Base-by-base conservation (phyloP, 2,888 invertebrate species). In the Drosophila nr. fundita region DNA sequence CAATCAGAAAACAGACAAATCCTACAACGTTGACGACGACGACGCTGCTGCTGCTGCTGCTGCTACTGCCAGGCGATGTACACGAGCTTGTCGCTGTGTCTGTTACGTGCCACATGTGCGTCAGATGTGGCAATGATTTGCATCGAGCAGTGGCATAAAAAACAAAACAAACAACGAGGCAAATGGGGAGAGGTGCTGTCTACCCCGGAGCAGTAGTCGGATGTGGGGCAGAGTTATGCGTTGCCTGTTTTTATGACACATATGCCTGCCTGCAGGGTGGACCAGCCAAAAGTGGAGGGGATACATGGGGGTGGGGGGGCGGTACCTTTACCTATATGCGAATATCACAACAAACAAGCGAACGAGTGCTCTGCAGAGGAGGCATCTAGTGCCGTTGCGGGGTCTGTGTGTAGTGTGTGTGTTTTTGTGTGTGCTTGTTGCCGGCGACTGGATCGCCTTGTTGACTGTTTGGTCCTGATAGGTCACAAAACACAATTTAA, bases 71-170 rank as follows among this genome's bases (percentile, higher is more conserved):
- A 42, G 27, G 50, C 54, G 66, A 49, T 68, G 68, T 82, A 79
- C 82, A 79, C 67, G 68, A 87, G 80, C 76, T 81, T 88, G 84
- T 84, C 87, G 63, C 80, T 67, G 72, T 83, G 90, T 89, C 83
- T 88, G 85, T 89, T 85, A 89, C 86, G 90, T 89, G 85, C 90
- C 85, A 85, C 85, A 85, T 85, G 85, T 85, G 90, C 85, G 83
- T 85, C 85, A 85, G 85, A 85, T 89, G 85, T 85, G 85, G 90
- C 90, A 89, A 85, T 85, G 85, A 85, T 85, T 85, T 85, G 85
- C 90, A 85, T 85, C 90, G 85, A 85, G 85, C 90, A 89, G 83
- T 88, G 90, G 90, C 85, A 89, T 88, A 89, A 85, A 89, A 87
- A 85, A 89, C 78, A 80, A 85, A 87, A 67, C 74, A 77, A 69